Evolutionary conservation across 92 coral and sea anemone genomes (phyloP).

Genomic region (Palythoa caribaeorum): DNA sequence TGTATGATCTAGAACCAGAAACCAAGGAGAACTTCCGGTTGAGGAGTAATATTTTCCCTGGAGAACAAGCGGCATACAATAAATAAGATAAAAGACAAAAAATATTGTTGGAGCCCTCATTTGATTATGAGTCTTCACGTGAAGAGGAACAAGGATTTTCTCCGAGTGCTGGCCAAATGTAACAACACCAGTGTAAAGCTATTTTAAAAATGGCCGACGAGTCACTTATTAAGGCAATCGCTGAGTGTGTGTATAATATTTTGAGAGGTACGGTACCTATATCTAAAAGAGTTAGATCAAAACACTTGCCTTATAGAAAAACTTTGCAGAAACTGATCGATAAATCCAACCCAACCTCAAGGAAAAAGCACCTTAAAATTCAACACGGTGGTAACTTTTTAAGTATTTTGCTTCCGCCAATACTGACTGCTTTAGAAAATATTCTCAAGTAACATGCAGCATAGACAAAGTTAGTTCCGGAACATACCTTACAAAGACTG

Average conservation of each 20-base stretch:
- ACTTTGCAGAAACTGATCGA: no score
- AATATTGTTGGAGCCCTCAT: slow-evolving; percentile 3
- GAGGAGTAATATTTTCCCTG: no score
- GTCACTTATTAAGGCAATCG: slow-evolving; percentile 10
- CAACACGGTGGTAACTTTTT: no score
- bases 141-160: not conserved
- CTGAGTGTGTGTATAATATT: not conserved
- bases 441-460: slow-evolving; percentile 48
- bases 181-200: not conserved
- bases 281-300: slow-evolving; percentile 9
- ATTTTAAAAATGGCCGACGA: not conserved
- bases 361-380: slow-evolving; percentile 11
- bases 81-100: not conserved
- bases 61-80: not conserved
- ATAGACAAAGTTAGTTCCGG: slow-evolving; percentile 38
- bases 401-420: no score
- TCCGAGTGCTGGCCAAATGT: not conserved
- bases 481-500: slow-evolving; percentile 50
- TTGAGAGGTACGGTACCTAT: no score
- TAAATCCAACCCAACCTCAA: slow-evolving; percentile 18
- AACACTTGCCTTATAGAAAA: not conserved
- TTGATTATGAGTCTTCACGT: not conserved
- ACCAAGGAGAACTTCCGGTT: no score
- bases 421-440: no score
- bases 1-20: slow-evolving; percentile 68